phyloP scores from a whole-genome alignment of 2,888 invertebrate genomes.

The Phengaris arion region DNA sequence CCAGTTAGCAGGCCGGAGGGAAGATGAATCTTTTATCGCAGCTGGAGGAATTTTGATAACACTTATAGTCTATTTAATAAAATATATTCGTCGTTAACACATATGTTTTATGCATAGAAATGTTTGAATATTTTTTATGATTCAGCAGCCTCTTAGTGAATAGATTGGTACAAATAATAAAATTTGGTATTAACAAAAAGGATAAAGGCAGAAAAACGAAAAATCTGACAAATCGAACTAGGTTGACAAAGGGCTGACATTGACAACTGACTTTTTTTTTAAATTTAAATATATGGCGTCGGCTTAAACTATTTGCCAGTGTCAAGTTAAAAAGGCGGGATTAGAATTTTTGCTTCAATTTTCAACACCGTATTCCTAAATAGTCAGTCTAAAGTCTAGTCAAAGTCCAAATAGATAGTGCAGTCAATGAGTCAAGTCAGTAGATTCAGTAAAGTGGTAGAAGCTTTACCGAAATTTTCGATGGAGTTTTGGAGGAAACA shows the following conservation, averaged over 20 bases:
- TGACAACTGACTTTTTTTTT: background rate
- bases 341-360: no score
- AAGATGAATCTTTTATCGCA: conserved; percentile 56
- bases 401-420: no score
- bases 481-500: no score
- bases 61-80: conserved; percentile 15
- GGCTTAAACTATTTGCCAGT: no score
- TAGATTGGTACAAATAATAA: background rate
- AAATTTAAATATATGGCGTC: no score
- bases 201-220: background rate
- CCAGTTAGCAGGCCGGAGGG: conserved; percentile 67
- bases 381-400: no score
- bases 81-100: background rate
- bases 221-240: background rate
- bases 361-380: no score
- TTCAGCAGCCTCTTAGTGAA: background rate
- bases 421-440: no score
- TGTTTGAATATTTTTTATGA: background rate
- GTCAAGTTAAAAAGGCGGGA: no score
- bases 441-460: no score
- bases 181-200: background rate
- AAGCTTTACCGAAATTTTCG: no score
- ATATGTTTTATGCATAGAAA: background rate
- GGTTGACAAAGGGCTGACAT: background rate
- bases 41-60: conserved; percentile 68